Evolutionary conservation across 2,113 vertebrate genomes (phyloP).

Genomic region (Casuarius casuarius): DNA sequence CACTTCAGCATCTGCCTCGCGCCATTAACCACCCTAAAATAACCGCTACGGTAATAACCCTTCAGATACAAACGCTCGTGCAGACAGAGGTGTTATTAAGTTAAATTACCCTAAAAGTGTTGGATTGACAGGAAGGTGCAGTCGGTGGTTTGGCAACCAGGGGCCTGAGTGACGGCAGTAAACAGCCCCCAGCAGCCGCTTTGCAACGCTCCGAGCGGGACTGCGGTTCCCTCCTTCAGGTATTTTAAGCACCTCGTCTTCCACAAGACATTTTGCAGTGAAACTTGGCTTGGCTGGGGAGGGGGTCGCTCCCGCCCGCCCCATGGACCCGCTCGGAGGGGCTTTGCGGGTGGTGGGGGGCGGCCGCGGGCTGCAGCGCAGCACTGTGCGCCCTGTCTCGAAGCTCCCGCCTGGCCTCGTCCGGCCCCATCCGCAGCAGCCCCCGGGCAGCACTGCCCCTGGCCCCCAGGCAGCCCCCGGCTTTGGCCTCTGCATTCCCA

Average conservation of each 20-base stretch:
- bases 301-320: too few relatives aligned
- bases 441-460: too few relatives aligned
- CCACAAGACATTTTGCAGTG: too few relatives aligned
- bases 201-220: not conserved
- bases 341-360: too few relatives aligned
- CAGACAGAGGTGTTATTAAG: conserved; percentile 83
- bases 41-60: conserved; percentile 83
- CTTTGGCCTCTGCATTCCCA: too few relatives aligned
- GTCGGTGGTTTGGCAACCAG: conserved; percentile 75
- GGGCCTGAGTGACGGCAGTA: conserved; percentile 64
- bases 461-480: too few relatives aligned
- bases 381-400: too few relatives aligned
- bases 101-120: conserved; percentile 85
- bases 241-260: not conserved
- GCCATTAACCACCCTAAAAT: conserved; percentile 86
- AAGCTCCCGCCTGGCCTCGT: too few relatives aligned
- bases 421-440: too few relatives aligned
- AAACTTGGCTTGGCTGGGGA: too few relatives aligned
- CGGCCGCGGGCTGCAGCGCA: too few relatives aligned
- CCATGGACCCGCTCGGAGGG: too few relatives aligned
- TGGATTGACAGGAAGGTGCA: conserved; percentile 80
- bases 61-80: conserved; percentile 76
- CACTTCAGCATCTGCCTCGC: conserved; percentile 78
- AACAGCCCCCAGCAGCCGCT: conserved; percentile 40
- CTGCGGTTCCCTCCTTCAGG: conserved; percentile 28